A percentile compares a stretch with the other conserved stretches of the same genome.
phyloP scores from a whole-genome alignment of 2,113 vertebrate species.

The Tympanuchus pallidicinctus region DNA sequence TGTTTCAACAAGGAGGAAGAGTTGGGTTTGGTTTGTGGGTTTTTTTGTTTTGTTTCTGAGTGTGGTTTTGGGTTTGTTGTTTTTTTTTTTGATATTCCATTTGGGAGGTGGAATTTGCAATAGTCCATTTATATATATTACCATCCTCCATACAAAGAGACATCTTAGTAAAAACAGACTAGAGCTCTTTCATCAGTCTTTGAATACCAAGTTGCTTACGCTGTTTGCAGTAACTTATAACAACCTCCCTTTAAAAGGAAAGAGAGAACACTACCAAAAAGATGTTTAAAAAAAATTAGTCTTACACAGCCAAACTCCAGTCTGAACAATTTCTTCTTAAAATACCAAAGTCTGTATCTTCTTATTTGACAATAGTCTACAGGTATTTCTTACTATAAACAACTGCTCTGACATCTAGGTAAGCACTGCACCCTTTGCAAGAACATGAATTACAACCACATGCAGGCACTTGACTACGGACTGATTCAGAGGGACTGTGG shows the following conservation, averaged over 20 bases:
- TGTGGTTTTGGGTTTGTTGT: not conserved
- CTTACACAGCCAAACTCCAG: not conserved
- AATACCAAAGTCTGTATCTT: not conserved
- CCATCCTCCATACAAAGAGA: not conserved
- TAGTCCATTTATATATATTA: not conserved
- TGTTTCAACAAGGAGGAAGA: not conserved
- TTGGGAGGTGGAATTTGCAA: not conserved
- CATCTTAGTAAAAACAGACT: not conserved
- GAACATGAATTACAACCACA: not conserved
- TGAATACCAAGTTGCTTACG: not conserved
- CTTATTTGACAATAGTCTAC: not conserved
- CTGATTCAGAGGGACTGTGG: not conserved
- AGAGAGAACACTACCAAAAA: not conserved
- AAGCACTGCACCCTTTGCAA: not conserved
- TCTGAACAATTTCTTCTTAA: not conserved
- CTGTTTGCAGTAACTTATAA: not conserved
- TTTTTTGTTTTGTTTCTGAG: not conserved
- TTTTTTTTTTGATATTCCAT: not conserved
- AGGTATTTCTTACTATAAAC: not conserved
- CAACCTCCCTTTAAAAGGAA: not conserved
- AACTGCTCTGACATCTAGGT: not conserved
- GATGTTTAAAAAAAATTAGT: not conserved
- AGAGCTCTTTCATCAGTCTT: not conserved
- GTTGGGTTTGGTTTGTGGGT: rapidly evolving
- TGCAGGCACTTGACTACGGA: not conserved